A percentile compares a stretch with the other conserved stretches of the same genome.
Conservation (phyloP, 2,888 invertebrate species). For the Eretmocerus hayati region DNA sequence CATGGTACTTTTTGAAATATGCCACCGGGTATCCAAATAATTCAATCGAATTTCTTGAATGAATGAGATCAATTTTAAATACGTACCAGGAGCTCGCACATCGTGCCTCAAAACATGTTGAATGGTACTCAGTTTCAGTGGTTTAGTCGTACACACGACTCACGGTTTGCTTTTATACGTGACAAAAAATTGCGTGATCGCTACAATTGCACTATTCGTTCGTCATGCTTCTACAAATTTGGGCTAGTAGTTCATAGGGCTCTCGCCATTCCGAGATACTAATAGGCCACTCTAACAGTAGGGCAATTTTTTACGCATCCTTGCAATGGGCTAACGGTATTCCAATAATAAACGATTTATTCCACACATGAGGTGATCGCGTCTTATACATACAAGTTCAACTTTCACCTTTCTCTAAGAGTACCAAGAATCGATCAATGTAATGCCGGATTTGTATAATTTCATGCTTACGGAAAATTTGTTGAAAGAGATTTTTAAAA, state of each 20-base stretch:
- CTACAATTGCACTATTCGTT: slow-evolving; percentile 23
- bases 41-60: background rate
- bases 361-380: no score
- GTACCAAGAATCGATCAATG: no score
- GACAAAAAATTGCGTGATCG: slow-evolving; percentile 5
- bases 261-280: no score
- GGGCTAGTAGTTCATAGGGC: no score
- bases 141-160: background rate
- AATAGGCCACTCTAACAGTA: background rate
- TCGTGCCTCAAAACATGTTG: slow-evolving; percentile 19
- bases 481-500: no score
- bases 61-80: background rate
- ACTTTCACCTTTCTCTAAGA: no score
- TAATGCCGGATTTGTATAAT: no score
- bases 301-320: slow-evolving; percentile 2
- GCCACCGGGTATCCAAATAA: background rate
- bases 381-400: no score
- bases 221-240: slow-evolving; percentile 11
- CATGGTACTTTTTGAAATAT: slow-evolving; percentile 14
- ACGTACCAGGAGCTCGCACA: slow-evolving; percentile 17
- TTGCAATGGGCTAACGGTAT: no score
- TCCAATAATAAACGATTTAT: no score
- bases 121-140: no score
- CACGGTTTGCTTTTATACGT: background rate
- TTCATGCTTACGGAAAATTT: no score